These are phyloP conservation scores for Leptoclinus maculatus DNA, from an alignment of 2,797 vertebrate species.

Conservation along the genomic window DNA sequence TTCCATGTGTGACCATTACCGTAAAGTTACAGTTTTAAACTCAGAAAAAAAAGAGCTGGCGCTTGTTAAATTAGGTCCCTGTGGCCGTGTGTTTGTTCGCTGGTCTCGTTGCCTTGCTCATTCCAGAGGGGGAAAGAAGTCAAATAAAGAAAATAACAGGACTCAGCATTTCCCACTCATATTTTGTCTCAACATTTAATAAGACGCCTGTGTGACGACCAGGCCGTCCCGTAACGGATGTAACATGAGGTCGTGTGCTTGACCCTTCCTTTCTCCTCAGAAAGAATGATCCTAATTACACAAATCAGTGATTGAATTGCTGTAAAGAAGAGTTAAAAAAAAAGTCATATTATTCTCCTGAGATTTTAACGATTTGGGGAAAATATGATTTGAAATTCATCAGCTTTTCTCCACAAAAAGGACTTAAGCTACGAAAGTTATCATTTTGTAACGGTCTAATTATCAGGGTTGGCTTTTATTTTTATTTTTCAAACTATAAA, in stretches of 20 bases:
- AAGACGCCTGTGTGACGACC: conserved; percentile 35
- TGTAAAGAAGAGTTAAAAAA: not conserved
- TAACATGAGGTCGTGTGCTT: conserved; percentile 32
- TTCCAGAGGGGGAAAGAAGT: not conserved
- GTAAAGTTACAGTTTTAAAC: conserved; percentile 50
- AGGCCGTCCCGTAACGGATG: conserved; percentile 36
- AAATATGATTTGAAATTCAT: not conserved
- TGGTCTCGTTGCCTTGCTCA: too few species aligned
- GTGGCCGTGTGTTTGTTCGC: conserved; percentile 37
- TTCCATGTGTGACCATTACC: conserved; percentile 49
- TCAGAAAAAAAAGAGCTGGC: conserved; percentile 15
- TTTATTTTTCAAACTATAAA: too few species aligned
- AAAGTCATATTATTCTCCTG: conserved; percentile 9
- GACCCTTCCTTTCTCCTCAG: conserved; percentile 29
- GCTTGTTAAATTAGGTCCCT: conserved; percentile 65
- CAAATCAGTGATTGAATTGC: conserved; percentile 56
- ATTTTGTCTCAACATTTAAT: conserved; percentile 59
- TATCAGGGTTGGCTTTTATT: too few species aligned
- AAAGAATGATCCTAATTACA: conserved; percentile 52
- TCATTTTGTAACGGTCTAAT: not conserved
- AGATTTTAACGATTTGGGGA: conserved; percentile 9
- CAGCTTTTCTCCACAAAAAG: not conserved
- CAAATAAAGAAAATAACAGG: conserved; percentile 20
- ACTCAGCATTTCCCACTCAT: conserved; percentile 50
- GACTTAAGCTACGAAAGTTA: not conserved